Conservation (phyloP, 2,113 vertebrate species). For the Camelus dromedarius region DNA sequence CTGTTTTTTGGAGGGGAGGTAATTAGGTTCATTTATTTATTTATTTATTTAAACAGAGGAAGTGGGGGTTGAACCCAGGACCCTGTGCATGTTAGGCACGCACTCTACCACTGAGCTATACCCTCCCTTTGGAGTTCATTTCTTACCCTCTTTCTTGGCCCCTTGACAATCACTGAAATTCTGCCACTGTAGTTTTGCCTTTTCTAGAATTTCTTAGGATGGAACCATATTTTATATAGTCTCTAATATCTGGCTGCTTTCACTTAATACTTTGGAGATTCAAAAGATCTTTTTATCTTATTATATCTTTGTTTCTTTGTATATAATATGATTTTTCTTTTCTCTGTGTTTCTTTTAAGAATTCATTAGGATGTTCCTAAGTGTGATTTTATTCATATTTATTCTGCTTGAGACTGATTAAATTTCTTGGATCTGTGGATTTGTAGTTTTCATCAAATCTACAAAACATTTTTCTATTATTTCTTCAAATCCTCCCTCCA, state of each 20-base stretch:
- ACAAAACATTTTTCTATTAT: neutral
- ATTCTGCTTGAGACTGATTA: neutral
- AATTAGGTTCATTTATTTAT: too few relatives aligned
- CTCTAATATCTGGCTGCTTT: neutral
- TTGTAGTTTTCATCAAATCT: neutral
- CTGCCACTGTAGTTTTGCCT: neutral
- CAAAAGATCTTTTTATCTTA: neutral
- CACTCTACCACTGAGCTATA: too few relatives aligned
- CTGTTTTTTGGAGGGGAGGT: too few relatives aligned
- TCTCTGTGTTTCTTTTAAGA: neutral
- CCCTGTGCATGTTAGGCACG: too few relatives aligned
- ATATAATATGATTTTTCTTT: neutral
- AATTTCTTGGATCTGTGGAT: neutral
- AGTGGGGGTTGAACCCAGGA: too few relatives aligned
- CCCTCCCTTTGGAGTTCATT: neutral
- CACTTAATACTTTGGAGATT: neutral
- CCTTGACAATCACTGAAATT: conserved; percentile 13
- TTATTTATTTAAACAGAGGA: too few relatives aligned
- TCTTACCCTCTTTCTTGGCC: neutral
- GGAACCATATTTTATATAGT: neutral
- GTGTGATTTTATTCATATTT: conserved; percentile 11
- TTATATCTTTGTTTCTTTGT: neutral
- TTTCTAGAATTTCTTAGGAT: conserved; percentile 46
- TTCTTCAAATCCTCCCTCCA: neutral
- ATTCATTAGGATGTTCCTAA: neutral